A percentile compares a stretch with the other conserved stretches of the same genome.
Evolutionary conservation across 64 coral and sea anemone genomes (phyloP).

Genomic region (Montipora capricornis): DNA sequence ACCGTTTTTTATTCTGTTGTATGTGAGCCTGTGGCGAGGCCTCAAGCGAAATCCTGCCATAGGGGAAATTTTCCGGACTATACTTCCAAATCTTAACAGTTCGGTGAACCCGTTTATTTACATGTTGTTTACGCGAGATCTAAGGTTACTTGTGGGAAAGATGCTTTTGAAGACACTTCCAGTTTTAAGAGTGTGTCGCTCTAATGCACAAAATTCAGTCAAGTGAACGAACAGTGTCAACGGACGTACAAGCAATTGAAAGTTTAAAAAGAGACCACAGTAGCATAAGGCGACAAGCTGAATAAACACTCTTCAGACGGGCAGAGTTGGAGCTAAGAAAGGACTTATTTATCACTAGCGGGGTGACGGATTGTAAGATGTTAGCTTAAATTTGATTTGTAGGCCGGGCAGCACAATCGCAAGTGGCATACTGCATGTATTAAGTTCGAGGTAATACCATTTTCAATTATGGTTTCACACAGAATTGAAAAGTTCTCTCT

Average conservation of each 20-base stretch:
- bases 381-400: no score
- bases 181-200: neutral
- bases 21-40: constrained; percentile 67
- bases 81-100: constrained; percentile 86
- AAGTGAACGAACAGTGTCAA: neutral
- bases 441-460: no score
- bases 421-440: no score
- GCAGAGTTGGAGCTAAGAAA: no score
- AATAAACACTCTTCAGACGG: no score
- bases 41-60: constrained; percentile 6
- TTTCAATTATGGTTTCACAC: no score
- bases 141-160: constrained; percentile 41
- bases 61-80: constrained; percentile 53
- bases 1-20: constrained; percentile 83
- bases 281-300: no score
- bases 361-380: no score
- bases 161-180: constrained; percentile 27
- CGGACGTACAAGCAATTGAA: neutral
- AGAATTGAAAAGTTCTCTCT: no score
- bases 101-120: constrained; percentile 82
- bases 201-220: neutral
- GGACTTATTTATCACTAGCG: no score
- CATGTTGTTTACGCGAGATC: constrained; percentile 80
- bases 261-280: neutral
- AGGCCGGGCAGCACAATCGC: no score